Base-by-base conservation (phyloP, 2,113 vertebrate genomes). In the Typhlomys cinereus region DNA sequence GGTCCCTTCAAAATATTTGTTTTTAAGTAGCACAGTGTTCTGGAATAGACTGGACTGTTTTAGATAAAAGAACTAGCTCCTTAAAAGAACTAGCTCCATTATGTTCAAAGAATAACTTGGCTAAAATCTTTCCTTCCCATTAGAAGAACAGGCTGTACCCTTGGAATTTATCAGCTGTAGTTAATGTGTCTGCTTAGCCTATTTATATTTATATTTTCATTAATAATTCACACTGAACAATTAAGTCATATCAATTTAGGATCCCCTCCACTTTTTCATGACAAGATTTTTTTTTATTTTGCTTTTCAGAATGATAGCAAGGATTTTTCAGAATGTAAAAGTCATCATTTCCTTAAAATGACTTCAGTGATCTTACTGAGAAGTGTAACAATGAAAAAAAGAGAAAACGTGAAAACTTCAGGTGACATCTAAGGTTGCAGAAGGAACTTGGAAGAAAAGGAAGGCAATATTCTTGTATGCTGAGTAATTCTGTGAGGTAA, bases 61-160 rank as follows among this genome's bases (percentile, higher is more conserved):
- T 71, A 84, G 93, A 94, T 94, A 95, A 96, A 94, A 31, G 59
- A 92, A 92, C 8, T 67, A 67, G 73, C 73, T 69, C 88, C 92
- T 80, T 94, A 91, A 96, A 96, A 74, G 1, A 95, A 44, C 85
- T 87, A 94, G 66, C 62, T 92, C 52, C 54, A 93, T 89, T 94
- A 91, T 54, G 46, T 29, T 89, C 5, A n/a, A n/a, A 85, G 79
- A 89, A 94, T 52, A 88, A 5, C 5, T 85, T 89, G 69, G 82
- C 46, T 80, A 44, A 92, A 95, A 39, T 36, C 61, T 78, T 90
- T 81, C 8, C 27, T 71, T 92, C 66, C 69, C 44, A 80, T 87
- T 89, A 93, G 93, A 91, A 91, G 71, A 81, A 76, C 87, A 67
- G 44, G 89, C 23, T 94, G 69, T 85, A 87, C 36, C 6, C 86